A percentile compares a stretch with the other conserved stretches of the same genome.
phyloP scores from a whole-genome alignment of 2,797 vertebrate species.

The Notamacropus eugenii region DNA sequence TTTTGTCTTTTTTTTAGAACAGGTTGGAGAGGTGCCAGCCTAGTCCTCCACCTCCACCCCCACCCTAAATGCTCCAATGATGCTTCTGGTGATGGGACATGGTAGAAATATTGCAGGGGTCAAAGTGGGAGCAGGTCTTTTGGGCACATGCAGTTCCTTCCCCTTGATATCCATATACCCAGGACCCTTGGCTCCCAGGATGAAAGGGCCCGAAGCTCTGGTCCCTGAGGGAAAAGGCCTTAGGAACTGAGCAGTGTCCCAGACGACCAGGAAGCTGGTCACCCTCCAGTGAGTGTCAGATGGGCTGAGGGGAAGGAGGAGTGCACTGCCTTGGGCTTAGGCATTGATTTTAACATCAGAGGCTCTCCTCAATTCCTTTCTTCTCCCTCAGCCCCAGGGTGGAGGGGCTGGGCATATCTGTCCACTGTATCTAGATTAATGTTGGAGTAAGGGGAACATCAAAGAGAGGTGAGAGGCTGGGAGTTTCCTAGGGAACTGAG shows the following conservation, averaged over 20 bases:
- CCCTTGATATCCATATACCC: background rate
- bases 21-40: background rate
- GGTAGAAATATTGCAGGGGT: background rate
- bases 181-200: background rate
- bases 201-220: background rate
- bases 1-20: background rate
- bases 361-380: background rate
- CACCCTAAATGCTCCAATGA: background rate
- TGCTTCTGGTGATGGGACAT: background rate
- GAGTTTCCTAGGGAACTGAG: background rate
- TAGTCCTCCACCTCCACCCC: background rate
- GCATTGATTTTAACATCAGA: background rate
- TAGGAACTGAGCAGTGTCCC: background rate
- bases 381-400: background rate
- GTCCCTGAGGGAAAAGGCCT: background rate
- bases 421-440: background rate
- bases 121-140: background rate
- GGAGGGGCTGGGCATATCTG: background rate
- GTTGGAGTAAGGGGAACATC: background rate
- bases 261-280: background rate
- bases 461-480: background rate
- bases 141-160: background rate
- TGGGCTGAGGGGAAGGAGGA: background rate
- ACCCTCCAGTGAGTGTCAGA: background rate
- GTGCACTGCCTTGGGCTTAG: background rate